phyloP scores from a whole-genome alignment of 2,113 vertebrate species.

The Dunckerocampus dactyliophorus region DNA sequence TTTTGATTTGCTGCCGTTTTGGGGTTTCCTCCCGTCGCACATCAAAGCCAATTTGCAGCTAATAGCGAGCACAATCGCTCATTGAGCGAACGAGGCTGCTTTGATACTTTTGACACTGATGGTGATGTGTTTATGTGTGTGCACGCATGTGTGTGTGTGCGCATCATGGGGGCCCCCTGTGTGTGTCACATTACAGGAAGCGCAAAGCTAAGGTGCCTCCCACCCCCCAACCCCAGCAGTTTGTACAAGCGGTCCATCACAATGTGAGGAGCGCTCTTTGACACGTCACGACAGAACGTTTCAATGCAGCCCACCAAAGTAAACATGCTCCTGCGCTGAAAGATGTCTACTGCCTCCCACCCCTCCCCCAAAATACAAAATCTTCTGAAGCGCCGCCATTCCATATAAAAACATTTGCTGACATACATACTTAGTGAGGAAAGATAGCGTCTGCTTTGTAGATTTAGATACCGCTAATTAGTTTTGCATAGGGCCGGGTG shows the following conservation, averaged over 20 bases:
- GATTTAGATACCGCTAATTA: too few species aligned
- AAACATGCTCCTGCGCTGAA: constrained; percentile 55
- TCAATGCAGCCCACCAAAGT: constrained; percentile 65
- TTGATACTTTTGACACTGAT: constrained; percentile 57
- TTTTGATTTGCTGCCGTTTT: constrained; percentile 66
- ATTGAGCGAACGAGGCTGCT: constrained; percentile 64
- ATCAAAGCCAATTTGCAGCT: constrained; percentile 68
- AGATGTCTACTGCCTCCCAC: constrained; percentile 38
- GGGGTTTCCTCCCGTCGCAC: constrained; percentile 59
- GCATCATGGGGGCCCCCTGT: constrained; percentile 37
- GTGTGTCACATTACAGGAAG: constrained; percentile 67
- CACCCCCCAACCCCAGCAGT: constrained; percentile 36
- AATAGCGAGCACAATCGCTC: constrained; percentile 65
- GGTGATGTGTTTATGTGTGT: constrained; percentile 28
- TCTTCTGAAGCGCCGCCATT: not conserved
- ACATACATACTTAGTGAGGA: too few species aligned
- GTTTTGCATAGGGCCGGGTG: too few species aligned
- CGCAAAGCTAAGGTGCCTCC: constrained; percentile 53
- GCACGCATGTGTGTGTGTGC: constrained; percentile 10
- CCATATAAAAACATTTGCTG: not conserved
- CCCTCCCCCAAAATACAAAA: not conserved
- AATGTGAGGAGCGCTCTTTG: constrained; percentile 51
- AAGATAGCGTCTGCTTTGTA: too few species aligned
- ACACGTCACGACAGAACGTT: constrained; percentile 73
- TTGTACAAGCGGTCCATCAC: constrained; percentile 68